phyloP scores from a whole-genome alignment of 2,888 invertebrate species.

The Phlogophora meticulosa region DNA sequence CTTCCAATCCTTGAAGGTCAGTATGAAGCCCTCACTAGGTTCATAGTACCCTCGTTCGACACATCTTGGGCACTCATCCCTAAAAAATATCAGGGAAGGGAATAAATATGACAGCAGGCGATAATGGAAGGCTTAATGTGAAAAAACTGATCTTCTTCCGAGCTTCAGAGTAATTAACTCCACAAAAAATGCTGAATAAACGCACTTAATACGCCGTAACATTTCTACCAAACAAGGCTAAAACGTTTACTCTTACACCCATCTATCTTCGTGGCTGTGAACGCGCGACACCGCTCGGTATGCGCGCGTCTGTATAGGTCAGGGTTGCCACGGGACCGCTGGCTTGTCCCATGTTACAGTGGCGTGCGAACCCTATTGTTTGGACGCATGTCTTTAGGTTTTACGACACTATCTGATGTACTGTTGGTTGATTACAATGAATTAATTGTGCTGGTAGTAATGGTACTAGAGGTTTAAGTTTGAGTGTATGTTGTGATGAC shows the following conservation, averaged over 20 bases:
- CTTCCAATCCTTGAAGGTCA: too few species aligned
- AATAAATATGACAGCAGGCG: too few species aligned
- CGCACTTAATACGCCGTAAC: constrained; percentile 17
- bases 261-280: constrained; percentile 11
- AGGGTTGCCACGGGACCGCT: constrained; percentile 66
- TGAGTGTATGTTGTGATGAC: not conserved
- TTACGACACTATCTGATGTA: constrained; percentile 56
- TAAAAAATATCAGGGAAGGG: too few species aligned
- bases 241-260: constrained; percentile 47
- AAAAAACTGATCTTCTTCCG: too few species aligned
- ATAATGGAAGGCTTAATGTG: too few species aligned
- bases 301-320: constrained; percentile 67
- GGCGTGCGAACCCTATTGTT: constrained; percentile 75
- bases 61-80: too few species aligned
- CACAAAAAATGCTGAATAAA: not conserved
- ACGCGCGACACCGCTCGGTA: constrained; percentile 36
- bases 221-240: constrained; percentile 44
- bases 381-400: constrained; percentile 29
- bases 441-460: constrained; percentile 43
- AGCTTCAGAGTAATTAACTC: too few species aligned
- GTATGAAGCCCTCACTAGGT: too few species aligned
- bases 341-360: constrained; percentile 62
- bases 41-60: too few species aligned
- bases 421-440: constrained; percentile 46
- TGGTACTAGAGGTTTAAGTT: constrained; percentile 8